Conservation (phyloP, 2,113 vertebrate genomes). For the Gnathonemus longibarbis region DNA sequence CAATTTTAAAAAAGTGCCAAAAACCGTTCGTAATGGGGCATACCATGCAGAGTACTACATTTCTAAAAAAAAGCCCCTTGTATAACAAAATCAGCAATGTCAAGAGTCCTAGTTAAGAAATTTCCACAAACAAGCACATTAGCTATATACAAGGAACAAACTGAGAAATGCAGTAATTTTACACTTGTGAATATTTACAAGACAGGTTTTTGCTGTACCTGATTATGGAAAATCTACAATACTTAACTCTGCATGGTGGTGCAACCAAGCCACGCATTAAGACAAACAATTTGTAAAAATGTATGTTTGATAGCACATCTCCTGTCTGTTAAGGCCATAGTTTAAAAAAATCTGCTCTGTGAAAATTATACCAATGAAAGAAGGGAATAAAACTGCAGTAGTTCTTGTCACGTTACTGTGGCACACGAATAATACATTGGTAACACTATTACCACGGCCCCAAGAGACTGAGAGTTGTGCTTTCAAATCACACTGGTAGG, state of each 20-base stretch:
- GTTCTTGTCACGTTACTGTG: neutral
- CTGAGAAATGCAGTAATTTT: neutral
- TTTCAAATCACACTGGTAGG: neutral
- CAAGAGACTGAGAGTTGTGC: neutral
- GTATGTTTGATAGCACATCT: neutral
- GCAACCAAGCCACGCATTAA: neutral
- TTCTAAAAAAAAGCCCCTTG: neutral
- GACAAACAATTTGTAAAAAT: neutral
- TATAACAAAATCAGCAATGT: neutral
- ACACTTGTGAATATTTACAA: neutral
- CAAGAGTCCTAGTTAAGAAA: neutral
- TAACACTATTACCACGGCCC: neutral
- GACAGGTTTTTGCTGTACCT: neutral
- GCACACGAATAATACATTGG: neutral
- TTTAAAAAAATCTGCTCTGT: neutral
- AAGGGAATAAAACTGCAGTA: neutral
- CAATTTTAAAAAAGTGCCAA: slow-evolving; percentile 9
- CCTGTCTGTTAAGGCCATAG: slow-evolving; percentile 10
- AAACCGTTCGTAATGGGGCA: neutral
- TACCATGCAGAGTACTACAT: neutral
- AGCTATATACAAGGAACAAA: neutral
- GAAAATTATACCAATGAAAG: neutral
- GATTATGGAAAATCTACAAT: neutral
- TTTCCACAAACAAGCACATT: neutral
- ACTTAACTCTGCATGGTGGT: neutral